A percentile compares a stretch with the other conserved stretches of the same genome.
phyloP scores from a whole-genome alignment of 2,888 invertebrate genomes.

The Pocota personata region DNA sequence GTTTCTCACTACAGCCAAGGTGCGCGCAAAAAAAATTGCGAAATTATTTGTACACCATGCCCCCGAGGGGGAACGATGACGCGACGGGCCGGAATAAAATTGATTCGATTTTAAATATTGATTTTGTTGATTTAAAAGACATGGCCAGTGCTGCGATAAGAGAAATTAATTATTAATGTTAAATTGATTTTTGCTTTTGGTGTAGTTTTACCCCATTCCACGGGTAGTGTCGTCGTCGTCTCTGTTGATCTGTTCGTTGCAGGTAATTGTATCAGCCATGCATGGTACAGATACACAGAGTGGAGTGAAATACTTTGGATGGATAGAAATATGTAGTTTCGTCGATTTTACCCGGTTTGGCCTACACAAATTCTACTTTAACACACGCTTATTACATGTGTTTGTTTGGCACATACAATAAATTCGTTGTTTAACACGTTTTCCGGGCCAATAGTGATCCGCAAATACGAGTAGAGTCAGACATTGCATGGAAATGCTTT shows the following conservation, averaged over 20 bases:
- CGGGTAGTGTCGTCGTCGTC: slow-evolving; percentile 44
- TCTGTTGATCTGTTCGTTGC: not conserved
- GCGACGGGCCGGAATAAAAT: slow-evolving; percentile 74
- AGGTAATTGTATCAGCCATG: not conserved
- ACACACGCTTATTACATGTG: slow-evolving; percentile 58
- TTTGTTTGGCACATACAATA: slow-evolving; percentile 57
- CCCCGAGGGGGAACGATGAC: not conserved
- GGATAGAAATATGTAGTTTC: not conserved
- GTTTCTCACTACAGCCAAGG: slow-evolving; percentile 59
- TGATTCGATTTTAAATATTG: slow-evolving; percentile 83
- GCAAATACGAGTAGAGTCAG: slow-evolving; percentile 1
- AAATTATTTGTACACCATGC: slow-evolving; percentile 31
- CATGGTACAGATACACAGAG: slow-evolving; percentile 2
- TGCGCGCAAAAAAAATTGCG: slow-evolving; percentile 19
- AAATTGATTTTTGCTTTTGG: slow-evolving; percentile 75
- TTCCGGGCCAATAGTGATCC: slow-evolving; percentile 41
- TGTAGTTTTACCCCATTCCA: not conserved
- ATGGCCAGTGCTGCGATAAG: slow-evolving; percentile 76
- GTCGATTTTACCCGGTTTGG: slow-evolving; percentile 33
- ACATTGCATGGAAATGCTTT: not conserved
- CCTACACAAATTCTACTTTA: slow-evolving; percentile 53
- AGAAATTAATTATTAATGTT: slow-evolving; percentile 81
- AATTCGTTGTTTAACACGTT: slow-evolving; percentile 66
- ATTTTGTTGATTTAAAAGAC: slow-evolving; percentile 81
- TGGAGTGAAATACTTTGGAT: not conserved